Percentiles rank a stretch among this genome's conserved stretches.
Conservation (phyloP, 2,797 vertebrate species). For the Cuniculus paca region DNA sequence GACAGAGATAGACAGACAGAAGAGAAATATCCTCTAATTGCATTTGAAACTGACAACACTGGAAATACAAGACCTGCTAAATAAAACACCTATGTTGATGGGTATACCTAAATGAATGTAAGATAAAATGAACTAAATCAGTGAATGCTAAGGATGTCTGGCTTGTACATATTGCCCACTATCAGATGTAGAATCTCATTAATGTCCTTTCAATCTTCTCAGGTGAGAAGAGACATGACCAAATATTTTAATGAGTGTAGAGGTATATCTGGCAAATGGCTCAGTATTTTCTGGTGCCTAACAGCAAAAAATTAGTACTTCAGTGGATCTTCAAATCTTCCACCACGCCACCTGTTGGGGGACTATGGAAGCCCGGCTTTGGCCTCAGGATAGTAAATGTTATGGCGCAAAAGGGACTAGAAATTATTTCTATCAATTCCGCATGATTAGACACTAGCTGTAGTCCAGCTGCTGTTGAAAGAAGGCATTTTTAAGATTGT, state of each 20-base stretch:
- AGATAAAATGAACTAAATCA: conserved; percentile 18
- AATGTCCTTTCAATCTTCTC: conserved; percentile 2
- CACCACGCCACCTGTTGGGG: conserved; percentile 55
- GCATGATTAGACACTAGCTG: not conserved
- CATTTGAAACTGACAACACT: not conserved
- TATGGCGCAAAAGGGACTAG: conserved; percentile 27
- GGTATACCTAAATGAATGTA: not conserved
- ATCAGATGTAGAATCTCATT: conserved; percentile 64
- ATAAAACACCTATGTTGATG: not conserved
- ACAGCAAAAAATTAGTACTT: conserved; percentile 69
- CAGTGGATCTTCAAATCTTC: conserved; percentile 62
- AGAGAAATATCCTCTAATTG: not conserved
- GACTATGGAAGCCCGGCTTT: conserved; percentile 4
- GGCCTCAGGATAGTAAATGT: conserved; percentile 32
- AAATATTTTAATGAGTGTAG: conserved; percentile 66
- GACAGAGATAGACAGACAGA: not conserved
- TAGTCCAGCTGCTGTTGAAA: not conserved
- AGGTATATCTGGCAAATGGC: conserved; percentile 73
- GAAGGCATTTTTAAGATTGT: not conserved
- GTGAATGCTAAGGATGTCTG: conserved; percentile 17
- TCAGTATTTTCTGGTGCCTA: conserved; percentile 62
- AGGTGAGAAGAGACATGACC: conserved; percentile 63
- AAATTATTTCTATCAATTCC: conserved; percentile 30
- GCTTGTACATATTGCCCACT: not conserved
- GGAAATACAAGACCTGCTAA: conserved; percentile 17